These are phyloP conservation scores for Rutilus rutilus DNA, from an alignment of 2,113 vertebrate genomes.

Conservation along the genomic window DNA sequence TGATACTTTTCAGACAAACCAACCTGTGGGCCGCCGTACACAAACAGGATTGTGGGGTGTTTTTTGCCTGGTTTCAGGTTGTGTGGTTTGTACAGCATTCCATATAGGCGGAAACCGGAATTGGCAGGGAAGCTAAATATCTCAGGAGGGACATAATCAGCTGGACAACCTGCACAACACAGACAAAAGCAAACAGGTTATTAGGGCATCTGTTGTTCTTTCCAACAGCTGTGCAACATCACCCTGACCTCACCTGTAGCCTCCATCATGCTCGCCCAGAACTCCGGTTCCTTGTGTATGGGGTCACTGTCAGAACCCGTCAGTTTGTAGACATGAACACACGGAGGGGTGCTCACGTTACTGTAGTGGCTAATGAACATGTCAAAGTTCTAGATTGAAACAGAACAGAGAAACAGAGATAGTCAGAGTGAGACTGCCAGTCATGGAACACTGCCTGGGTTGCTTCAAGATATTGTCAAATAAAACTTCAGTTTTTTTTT, in stretches of 20 bases:
- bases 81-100: constrained; percentile 97
- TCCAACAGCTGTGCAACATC: background rate
- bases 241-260: constrained; percentile 80
- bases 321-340: constrained; percentile 95
- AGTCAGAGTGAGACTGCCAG: background rate
- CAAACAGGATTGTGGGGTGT: constrained; percentile 93
- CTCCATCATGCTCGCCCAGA: constrained; percentile 99
- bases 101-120: constrained; percentile 88
- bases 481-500: background rate
- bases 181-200: background rate
- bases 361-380: constrained; percentile 99
- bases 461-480: background rate
- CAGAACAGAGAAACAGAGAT: background rate
- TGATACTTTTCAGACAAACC: background rate
- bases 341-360: constrained; percentile 91
- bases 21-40: constrained; percentile 97
- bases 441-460: background rate
- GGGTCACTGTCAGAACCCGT: constrained; percentile 82
- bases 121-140: constrained; percentile 92
- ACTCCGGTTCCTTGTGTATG: constrained; percentile 87
- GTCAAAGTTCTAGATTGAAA: constrained; percentile 86
- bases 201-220: too few species aligned
- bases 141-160: constrained; percentile 92
- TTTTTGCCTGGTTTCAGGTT: constrained; percentile 88
- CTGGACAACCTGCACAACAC: constrained; percentile 84